Percentiles rank a stretch among this genome's conserved stretches.
phyloP scores from a whole-genome alignment of 2,888 invertebrate genomes.

The Ophion costatus region DNA sequence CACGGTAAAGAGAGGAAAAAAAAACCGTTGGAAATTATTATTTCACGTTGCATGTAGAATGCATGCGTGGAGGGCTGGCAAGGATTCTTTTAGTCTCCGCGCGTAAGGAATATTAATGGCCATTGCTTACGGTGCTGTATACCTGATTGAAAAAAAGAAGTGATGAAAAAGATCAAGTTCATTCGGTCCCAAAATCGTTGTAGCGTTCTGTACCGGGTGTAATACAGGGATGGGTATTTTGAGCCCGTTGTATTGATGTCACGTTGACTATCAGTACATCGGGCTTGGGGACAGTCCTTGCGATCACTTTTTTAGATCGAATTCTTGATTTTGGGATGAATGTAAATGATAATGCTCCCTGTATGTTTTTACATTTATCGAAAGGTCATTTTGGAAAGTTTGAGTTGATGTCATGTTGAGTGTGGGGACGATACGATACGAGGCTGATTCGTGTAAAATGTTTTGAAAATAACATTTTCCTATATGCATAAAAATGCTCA shows the following conservation, averaged over 20 bases:
- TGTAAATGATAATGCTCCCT: neutral
- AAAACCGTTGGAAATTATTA: constrained; percentile 61
- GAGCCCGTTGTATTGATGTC: neutral
- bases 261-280: neutral
- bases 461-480: neutral
- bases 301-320: neutral
- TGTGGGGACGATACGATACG: neutral
- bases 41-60: constrained; percentile 14
- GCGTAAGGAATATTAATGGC: constrained; percentile 62
- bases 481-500: constrained; percentile 56
- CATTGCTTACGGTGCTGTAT: constrained; percentile 27
- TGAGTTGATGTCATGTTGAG: neutral
- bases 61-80: constrained; percentile 13
- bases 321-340: neutral
- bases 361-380: too few species aligned
- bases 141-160: constrained; percentile 27
- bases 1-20: constrained; percentile 7
- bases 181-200: constrained; percentile 32
- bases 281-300: neutral
- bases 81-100: constrained; percentile 40
- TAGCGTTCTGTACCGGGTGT: constrained; percentile 9
- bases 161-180: constrained; percentile 52
- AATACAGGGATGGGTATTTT: neutral
- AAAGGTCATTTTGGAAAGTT: neutral
- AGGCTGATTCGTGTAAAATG: neutral